Conservation (phyloP, 2,888 invertebrate genomes). For the Mythimna albipuncta region DNA sequence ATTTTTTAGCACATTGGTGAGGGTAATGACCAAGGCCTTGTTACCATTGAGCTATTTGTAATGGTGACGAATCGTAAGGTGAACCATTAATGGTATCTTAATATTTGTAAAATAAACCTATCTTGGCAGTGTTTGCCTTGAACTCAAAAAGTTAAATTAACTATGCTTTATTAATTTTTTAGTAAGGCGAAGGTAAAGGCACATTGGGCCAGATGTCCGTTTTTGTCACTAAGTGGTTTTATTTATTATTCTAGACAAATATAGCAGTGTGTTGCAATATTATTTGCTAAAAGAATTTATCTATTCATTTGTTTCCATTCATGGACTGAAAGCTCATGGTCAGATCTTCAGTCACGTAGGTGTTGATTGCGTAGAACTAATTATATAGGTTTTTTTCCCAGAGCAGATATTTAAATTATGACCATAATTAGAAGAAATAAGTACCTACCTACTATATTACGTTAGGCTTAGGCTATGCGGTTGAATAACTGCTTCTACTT, state of each 20-base stretch:
- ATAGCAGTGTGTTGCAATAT: slow-evolving; percentile 44
- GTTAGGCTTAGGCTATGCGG: not conserved
- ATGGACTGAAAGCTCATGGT: slow-evolving; percentile 41
- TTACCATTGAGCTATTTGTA: slow-evolving; percentile 59
- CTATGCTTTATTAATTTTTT: slow-evolving; percentile 50
- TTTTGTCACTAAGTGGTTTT: slow-evolving; percentile 46
- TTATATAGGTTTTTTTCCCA: slow-evolving; percentile 16
- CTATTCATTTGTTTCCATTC: slow-evolving; percentile 40
- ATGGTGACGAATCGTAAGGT: slow-evolving; percentile 64
- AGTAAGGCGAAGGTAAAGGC: slow-evolving; percentile 49
- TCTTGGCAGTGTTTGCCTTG: slow-evolving; percentile 54
- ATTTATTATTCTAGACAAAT: slow-evolving; percentile 43
- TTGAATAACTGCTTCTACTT: slow-evolving; percentile 4
- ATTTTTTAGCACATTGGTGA: slow-evolving; percentile 40
- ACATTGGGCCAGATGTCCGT: slow-evolving; percentile 34
- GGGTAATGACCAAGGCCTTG: slow-evolving; percentile 68
- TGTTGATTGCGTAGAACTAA: slow-evolving; percentile 39
- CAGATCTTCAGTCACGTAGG: slow-evolving; percentile 44
- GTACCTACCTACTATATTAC: too few species aligned
- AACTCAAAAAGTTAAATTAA: slow-evolving; percentile 58
- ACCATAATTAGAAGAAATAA: too few species aligned
- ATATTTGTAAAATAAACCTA: slow-evolving; percentile 49
- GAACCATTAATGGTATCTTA: slow-evolving; percentile 62
- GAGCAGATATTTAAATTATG: slow-evolving; percentile 21
- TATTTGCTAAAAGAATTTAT: slow-evolving; percentile 29